These are phyloP conservation scores for Apodemia duryi DNA, from an alignment of 2,888 invertebrate species.

Conservation along the genomic window DNA sequence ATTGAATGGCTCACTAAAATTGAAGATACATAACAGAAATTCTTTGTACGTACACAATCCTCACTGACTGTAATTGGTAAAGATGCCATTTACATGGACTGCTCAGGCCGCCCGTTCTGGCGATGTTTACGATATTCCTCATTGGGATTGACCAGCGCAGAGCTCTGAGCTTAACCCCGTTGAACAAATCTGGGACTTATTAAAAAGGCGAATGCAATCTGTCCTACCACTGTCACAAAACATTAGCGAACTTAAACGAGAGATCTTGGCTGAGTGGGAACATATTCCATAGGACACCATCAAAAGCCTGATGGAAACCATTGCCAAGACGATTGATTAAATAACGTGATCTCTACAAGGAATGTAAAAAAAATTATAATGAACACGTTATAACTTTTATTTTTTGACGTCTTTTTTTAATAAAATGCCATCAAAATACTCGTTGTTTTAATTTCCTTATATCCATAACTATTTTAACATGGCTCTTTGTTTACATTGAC, in stretches of 20 bases:
- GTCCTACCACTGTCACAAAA: constrained; percentile 15
- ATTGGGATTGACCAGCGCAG: no score
- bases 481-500: constrained; percentile 9
- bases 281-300: constrained; percentile 13
- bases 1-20: constrained; percentile 26
- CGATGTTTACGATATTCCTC: neutral
- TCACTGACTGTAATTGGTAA: no score
- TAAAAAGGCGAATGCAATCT: constrained; percentile 17
- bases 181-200: constrained; percentile 18
- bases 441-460: constrained; percentile 6
- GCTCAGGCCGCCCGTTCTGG: neutral
- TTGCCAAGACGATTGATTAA: neutral
- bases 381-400: constrained; percentile 8
- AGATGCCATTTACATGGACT: neutral
- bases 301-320: constrained; percentile 1
- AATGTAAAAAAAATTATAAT: neutral
- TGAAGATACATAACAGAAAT: constrained; percentile 23
- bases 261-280: constrained; percentile 14
- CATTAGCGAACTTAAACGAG: constrained; percentile 25
- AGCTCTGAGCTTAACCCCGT: neutral
- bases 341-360: constrained; percentile 9
- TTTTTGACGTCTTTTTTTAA: constrained; percentile 5
- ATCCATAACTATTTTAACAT: constrained; percentile 9
- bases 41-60: neutral
- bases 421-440: constrained; percentile 12